Evolutionary conservation across 2,113 vertebrate genomes (phyloP).

Genomic region (Neofelis nebulosa): DNA sequence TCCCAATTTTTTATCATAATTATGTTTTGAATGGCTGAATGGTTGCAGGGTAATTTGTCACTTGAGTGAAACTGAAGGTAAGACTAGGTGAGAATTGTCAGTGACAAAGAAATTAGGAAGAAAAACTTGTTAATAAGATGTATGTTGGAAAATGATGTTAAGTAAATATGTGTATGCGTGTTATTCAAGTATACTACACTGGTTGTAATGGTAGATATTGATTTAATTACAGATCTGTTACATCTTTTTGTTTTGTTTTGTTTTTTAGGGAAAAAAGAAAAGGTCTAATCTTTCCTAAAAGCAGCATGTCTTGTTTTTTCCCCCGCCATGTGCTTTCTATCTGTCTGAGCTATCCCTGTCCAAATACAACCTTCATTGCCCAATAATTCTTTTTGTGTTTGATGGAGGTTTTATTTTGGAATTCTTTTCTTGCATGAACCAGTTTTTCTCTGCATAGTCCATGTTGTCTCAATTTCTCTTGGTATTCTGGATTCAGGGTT

Average conservation of each 20-base stretch:
- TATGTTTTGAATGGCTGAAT: conserved; percentile 32
- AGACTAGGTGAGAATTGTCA: conserved; percentile 40
- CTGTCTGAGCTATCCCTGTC: conserved; percentile 22
- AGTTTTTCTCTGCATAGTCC: conserved; percentile 48
- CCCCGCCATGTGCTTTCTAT: neutral
- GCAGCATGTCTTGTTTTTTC: neutral
- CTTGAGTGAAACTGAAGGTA: conserved; percentile 45
- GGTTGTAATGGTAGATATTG: neutral
- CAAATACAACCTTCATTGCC: conserved; percentile 27
- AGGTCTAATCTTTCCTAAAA: neutral
- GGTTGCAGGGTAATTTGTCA: conserved; percentile 39
- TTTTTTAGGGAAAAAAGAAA: neutral
- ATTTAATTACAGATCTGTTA: conserved; percentile 35
- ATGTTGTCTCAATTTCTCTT: conserved; percentile 27
- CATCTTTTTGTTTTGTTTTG: neutral
- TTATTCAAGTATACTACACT: conserved; percentile 40
- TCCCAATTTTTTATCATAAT: neutral
- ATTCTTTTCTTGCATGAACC: conserved; percentile 44
- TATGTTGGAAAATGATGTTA: conserved; percentile 29
- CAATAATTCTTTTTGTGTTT: conserved; percentile 49
- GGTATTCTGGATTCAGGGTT: conserved; percentile 18
- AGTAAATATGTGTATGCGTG: neutral
- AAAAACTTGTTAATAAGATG: conserved; percentile 29
- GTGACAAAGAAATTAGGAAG: conserved; percentile 46
- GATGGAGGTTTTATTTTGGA: conserved; percentile 51